Percentiles rank a stretch among this genome's conserved stretches.
Conservation (phyloP, 2,888 invertebrate genomes). For the Platerodrilus igneus region DNA sequence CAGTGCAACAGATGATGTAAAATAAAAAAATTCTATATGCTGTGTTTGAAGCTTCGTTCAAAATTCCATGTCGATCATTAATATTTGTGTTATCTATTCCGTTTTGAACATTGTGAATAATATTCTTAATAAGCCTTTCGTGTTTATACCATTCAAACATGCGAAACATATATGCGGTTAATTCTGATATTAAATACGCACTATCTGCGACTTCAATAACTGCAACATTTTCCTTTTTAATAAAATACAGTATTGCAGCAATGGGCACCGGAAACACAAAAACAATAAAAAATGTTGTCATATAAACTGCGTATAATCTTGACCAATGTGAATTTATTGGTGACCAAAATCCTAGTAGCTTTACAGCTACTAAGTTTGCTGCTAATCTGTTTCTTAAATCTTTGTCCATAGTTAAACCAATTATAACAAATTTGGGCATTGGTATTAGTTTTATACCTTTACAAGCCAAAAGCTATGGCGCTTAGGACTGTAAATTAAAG, state of each 20-base stretch:
- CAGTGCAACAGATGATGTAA: neutral
- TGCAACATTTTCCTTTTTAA: neutral
- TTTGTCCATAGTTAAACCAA: neutral
- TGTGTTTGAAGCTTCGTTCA: neutral
- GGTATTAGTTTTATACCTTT: too few relatives aligned
- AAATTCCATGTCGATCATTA: slow-evolving; percentile 1
- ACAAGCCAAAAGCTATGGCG: too few relatives aligned
- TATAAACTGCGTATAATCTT: slow-evolving; percentile 2
- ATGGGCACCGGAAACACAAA: neutral
- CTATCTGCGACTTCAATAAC: slow-evolving; percentile 4
- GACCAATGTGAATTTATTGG: slow-evolving; percentile 1
- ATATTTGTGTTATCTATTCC: neutral
- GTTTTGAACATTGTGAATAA: neutral
- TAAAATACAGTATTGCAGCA: slow-evolving; percentile 1
- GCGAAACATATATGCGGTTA: slow-evolving; percentile 6
- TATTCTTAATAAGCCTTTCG: neutral
- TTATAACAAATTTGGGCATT: too few relatives aligned
- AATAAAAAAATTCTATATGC: neutral
- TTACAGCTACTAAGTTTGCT: neutral
- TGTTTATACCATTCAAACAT: slow-evolving; percentile 1
- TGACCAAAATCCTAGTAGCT: slow-evolving; percentile 2
- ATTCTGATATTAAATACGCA: slow-evolving; percentile 2
- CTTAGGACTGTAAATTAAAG: too few relatives aligned
- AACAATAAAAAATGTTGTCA: neutral
- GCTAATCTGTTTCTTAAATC: neutral